Base-by-base conservation (phyloP, 2,888 invertebrate species). In the Formica aserva region DNA sequence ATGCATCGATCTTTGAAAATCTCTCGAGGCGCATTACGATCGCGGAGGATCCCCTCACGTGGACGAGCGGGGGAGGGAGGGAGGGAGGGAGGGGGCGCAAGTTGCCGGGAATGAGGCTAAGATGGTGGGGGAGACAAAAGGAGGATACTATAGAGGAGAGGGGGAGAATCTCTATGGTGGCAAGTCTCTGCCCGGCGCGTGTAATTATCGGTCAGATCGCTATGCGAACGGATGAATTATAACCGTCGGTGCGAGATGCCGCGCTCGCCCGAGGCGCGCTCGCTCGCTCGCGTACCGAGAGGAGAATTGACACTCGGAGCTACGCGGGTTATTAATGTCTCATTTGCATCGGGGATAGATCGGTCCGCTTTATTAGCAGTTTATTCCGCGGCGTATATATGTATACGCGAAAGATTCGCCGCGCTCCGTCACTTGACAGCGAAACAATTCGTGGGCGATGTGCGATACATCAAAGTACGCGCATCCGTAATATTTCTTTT, bases 121-220 rank as follows among this genome's bases (percentile, higher is more conserved):
- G 26, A 6, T 48, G 55, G 69, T 52, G 80, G 72, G 8, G 13
- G n/a, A 84, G 85, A 89, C 81, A 85, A 85, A 86, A 82, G 84
- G 66, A 81, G 77, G 74, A 5, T 57, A 29, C 52, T 4, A 22
- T 18, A 55, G 65, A 45, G 45, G 26, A 32, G 45, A 65, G 82
- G 83, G 60, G 86, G 6, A 35, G 35, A 35, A 35, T 35, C 35
- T 85, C 86, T 87, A 85, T 90, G 66, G 90, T 84, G 87, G 87
- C 89, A 60, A 83, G 84, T 77, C 83, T 76, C 72, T 81, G 66
- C 26, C 71, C n/a, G 45, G 38, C 71, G 82, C 86, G 87, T 91
- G 86, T 91, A 91, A 91, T 91, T 91, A 91, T 91, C 90, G 85
- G 88, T 77, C 91, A 45, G 91, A 91, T 91, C 87, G 88, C 84